Evolutionary conservation across 2,888 invertebrate genomes (phyloP), one percentile per base, ranked within the genome.

Genomic region (Trisateles emortualis): DNA sequence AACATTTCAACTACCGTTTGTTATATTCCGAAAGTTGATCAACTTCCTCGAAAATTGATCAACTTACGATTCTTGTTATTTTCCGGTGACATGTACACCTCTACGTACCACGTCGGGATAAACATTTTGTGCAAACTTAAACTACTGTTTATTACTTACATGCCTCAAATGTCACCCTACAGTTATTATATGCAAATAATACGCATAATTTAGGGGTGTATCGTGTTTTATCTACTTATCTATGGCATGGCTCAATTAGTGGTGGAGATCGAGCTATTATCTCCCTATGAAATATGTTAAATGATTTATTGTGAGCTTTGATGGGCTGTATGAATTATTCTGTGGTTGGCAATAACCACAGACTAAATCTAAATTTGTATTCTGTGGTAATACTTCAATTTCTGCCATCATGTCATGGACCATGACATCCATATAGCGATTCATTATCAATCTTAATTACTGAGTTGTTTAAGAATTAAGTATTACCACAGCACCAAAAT

Each of bases 191-290:
- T 92, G 92, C 92, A 92, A 92, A 92, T 92, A 88, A 86, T 84
- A 83, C 82, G 89, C 82, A 91, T 92, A 92, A 92, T 89, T 87
- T 88, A 81, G 89, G 87, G 87, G 88, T 79, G 76, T 79, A 83
- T 79, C 90, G 89, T 90, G 91, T 90, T 91, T 88, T 92, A 92
- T 92, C 92, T 90, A 87, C 90, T 92, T 92, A 92, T 92, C 92
- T 91, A 86, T 90, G 87, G 87, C 90, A 92, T 89, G 84, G 92
- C 87, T 91, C 92, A 91, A 92, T 92, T 92, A 92, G 88, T 67
- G 73, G 74, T 69, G 77, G 72, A 61, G 68, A 59, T 57, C 46
- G 68, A 66, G 67, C 64, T 68, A 73, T 74, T 86, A 87, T 87
- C 85, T 80, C 59, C 74, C 64, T 81, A 77, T 83, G 74, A 80